These are phyloP conservation scores for Eurois occulta DNA, from an alignment of 2,888 invertebrate species.

Conservation along the genomic window DNA sequence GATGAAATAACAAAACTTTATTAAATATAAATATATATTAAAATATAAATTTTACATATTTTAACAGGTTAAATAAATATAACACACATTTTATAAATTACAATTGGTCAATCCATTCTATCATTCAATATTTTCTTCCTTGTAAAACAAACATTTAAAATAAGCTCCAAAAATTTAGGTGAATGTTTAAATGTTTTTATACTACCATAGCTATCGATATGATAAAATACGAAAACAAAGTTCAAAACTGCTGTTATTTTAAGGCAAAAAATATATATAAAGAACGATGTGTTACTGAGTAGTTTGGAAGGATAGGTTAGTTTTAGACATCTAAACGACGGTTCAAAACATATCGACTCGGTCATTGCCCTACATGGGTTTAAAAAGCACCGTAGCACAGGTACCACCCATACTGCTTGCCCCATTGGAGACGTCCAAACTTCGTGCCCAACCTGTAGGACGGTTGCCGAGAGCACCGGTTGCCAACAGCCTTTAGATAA, in stretches of 20 bases:
- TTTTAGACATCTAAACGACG: constrained; percentile 16
- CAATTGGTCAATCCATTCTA: constrained; percentile 28
- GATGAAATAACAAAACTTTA: neutral
- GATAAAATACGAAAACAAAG: constrained; percentile 16
- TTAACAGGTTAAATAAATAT: constrained; percentile 8
- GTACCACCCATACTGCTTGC: constrained; percentile 5
- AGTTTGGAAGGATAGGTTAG: constrained; percentile 39
- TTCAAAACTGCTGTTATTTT: constrained; percentile 24
- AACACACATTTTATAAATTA: neutral
- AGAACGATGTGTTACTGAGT: constrained; percentile 3
- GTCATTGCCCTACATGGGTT: constrained; percentile 42
- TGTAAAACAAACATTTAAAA: constrained; percentile 44
- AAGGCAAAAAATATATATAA: constrained; percentile 24
- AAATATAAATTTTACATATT: neutral
- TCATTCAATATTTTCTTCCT: constrained; percentile 9
- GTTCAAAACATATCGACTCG: constrained; percentile 18
- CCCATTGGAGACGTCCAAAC: constrained; percentile 26
- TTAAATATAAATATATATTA: no score
- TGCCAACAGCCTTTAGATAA: constrained; percentile 47
- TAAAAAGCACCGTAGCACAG: constrained; percentile 8
- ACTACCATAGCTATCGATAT: constrained; percentile 24
- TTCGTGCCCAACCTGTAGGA: constrained; percentile 27
- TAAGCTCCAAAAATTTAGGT: constrained; percentile 15
- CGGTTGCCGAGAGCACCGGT: constrained; percentile 32
- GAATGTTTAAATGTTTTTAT: constrained; percentile 31